These are phyloP conservation scores for rabbit (Oryctolagus cuniculus) DNA, from an alignment of 2,113 vertebrate species.

Conservation along the genomic window DNA sequence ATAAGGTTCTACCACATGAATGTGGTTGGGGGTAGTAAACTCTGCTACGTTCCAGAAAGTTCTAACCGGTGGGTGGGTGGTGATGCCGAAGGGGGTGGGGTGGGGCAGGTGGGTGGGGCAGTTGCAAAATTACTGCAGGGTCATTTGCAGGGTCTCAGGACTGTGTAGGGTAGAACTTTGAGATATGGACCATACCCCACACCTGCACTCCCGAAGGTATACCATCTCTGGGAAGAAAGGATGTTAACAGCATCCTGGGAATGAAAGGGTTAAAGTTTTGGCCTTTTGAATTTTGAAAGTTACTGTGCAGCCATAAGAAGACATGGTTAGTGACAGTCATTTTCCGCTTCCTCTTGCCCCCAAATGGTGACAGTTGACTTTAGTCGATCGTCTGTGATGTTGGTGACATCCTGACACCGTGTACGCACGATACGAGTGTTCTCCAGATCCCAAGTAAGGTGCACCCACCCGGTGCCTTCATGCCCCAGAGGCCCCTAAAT, in stretches of 20 bases:
- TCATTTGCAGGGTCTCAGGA: neutral
- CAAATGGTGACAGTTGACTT: neutral
- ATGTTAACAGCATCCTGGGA: neutral
- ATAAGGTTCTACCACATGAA: neutral
- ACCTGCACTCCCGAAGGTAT: neutral
- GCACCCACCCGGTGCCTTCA: fast-evolving
- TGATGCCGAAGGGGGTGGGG: neutral
- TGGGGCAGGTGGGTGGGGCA: fast-evolving
- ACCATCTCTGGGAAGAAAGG: neutral
- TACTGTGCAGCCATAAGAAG: neutral
- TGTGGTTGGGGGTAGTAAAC: neutral
- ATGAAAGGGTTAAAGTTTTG: neutral
- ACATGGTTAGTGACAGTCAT: neutral
- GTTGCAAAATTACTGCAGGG: neutral
- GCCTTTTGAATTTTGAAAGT: constrained; percentile 16
- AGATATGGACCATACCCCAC: neutral
- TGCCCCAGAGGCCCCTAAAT: neutral
- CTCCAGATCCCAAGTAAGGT: neutral
- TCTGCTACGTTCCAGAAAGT: neutral
- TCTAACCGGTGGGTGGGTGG: neutral
- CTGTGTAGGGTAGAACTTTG: neutral
- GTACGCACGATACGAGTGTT: neutral
- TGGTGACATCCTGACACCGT: neutral
- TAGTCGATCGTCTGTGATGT: neutral
- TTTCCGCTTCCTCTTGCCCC: neutral